phyloP scores from a whole-genome alignment of 2,797 vertebrate genomes.

The Saxicola maurus region DNA sequence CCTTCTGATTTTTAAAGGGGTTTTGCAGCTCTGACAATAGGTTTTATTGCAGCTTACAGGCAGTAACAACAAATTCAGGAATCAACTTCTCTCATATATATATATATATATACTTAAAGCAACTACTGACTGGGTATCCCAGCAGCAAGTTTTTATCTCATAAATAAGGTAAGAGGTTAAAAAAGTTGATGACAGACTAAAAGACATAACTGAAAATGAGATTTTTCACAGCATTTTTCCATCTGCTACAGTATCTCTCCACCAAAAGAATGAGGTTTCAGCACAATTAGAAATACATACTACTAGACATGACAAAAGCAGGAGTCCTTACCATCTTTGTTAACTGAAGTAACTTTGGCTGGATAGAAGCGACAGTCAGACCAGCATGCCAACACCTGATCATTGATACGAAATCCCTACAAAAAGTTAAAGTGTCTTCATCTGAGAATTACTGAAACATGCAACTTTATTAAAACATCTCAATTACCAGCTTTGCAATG shows the following conservation, averaged over 20 bases:
- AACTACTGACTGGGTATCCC: not conserved
- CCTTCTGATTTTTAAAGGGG: not conserved
- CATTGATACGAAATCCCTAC: slow-evolving; percentile 89
- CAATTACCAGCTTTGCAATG: not conserved
- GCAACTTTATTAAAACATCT: not conserved
- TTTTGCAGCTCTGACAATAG: not conserved
- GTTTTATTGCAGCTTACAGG: not conserved
- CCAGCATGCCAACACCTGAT: slow-evolving; percentile 94
- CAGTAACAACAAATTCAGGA: not conserved
- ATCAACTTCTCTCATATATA: not conserved
- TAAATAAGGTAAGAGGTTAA: not conserved
- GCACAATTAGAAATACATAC: not conserved
- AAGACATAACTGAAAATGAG: not conserved
- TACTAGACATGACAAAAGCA: not conserved
- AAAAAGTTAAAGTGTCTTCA: slow-evolving; percentile 11
- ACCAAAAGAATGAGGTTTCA: not conserved
- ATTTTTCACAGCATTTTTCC: not conserved
- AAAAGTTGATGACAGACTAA: not conserved
- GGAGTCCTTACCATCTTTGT: slow-evolving; percentile 87
- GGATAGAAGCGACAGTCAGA: slow-evolving; percentile 96
- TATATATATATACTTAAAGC: not conserved
- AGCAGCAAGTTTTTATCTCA: not conserved
- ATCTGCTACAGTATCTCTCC: not conserved
- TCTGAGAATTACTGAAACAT: not conserved
- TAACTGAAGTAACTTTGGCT: slow-evolving; percentile 89